A percentile compares a stretch with the other conserved stretches of the same genome.
phyloP scores from a whole-genome alignment of 2,888 invertebrate genomes.

The Dyspetes luteomarginatus region DNA sequence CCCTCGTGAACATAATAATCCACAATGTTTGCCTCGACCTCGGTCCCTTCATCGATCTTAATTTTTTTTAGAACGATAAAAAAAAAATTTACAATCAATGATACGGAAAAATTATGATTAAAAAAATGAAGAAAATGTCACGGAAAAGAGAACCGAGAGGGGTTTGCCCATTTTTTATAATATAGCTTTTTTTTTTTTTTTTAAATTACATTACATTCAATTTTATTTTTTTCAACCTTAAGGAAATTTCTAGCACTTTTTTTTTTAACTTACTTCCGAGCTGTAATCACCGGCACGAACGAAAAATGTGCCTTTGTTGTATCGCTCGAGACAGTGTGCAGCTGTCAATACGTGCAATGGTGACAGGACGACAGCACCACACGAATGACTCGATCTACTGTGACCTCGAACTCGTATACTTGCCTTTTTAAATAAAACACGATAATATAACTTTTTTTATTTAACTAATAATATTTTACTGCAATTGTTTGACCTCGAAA shows the following conservation, averaged over 20 bases:
- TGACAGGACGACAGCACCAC: conserved; percentile 89
- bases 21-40: conserved; percentile 88
- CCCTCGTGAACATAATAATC: conserved; percentile 88
- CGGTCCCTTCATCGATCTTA: conserved; percentile 86
- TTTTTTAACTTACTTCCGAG: conserved; percentile 84
- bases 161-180: too few species aligned
- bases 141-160: too few species aligned
- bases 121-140: too few species aligned
- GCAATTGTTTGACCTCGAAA: conserved; percentile 79
- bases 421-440: conserved; percentile 82
- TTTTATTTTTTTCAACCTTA: too few species aligned
- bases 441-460: conserved; percentile 12
- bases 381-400: conserved; percentile 88
- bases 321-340: conserved; percentile 89
- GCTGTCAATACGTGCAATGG: conserved; percentile 88
- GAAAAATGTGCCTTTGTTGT: conserved; percentile 87
- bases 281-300: conserved; percentile 91
- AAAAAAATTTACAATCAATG: not conserved
- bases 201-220: too few species aligned
- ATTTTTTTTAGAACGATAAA: too few species aligned
- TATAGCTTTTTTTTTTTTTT: too few species aligned
- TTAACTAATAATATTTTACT: not conserved
- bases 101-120: too few species aligned
- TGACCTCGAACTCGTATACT: conserved; percentile 87
- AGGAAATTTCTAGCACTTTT: not conserved